Evolutionary conservation across 2,797 vertebrate genomes (phyloP).

Genomic region (Spinus olivaceus): DNA sequence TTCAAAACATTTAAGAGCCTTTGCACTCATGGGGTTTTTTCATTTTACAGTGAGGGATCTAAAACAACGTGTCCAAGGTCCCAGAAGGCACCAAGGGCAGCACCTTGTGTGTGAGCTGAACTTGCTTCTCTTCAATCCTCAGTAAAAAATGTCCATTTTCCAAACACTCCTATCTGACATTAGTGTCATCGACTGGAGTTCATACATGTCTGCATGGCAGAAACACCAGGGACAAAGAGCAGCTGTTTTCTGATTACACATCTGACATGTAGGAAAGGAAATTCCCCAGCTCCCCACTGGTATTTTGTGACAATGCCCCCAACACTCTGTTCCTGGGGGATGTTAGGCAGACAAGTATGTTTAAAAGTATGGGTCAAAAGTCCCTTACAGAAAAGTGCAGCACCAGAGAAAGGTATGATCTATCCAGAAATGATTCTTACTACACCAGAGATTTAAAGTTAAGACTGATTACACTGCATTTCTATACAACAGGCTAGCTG

Average conservation of each 20-base stretch:
- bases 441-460: neutral
- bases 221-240: neutral
- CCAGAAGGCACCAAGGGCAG: neutral
- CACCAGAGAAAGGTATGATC: neutral
- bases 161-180: neutral
- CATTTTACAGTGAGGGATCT: neutral
- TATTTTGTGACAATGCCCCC: neutral
- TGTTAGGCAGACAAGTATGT: neutral
- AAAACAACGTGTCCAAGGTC: neutral
- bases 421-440: neutral
- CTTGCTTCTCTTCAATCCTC: neutral
- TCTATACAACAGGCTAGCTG: neutral
- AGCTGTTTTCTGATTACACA: neutral
- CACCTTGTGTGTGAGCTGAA: neutral
- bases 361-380: neutral
- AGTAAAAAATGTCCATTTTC: neutral
- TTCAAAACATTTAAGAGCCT: neutral
- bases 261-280: neutral
- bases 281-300: neutral
- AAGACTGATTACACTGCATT: neutral
- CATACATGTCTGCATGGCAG: neutral
- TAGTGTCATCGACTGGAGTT: neutral
- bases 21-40: neutral
- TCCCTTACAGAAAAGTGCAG: neutral
- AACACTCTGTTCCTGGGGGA: neutral